Base-by-base conservation (phyloP, 2,113 vertebrate species). In the Microcebus lehilahytsara region DNA sequence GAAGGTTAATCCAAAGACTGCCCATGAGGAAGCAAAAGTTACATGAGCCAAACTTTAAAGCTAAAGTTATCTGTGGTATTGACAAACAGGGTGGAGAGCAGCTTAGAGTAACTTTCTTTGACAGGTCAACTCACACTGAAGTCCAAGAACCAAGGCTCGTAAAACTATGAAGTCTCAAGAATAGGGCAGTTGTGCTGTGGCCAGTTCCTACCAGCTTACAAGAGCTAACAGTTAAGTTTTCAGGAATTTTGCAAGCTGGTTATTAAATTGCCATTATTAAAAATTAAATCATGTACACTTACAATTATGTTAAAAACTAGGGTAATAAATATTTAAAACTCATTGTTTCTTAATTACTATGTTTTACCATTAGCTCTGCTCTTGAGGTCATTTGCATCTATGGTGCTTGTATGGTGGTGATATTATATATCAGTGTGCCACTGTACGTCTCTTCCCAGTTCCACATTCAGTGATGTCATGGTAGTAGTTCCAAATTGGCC, bases 231-330 rank as follows among this genome's bases (percentile, higher is more conserved):
- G 22, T 77, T 60, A 86, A 62, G 58, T 89, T 72, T 60, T 27
- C 11, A 60, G 22, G 53, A 92, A 77, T 92, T 53, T 74, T 91
- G 27, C 75, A 85, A 87, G 20, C 56, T 79, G 27, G 3, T n/a
- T 96, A 16, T 78, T 95, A 95, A 95, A 92, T 6, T 92, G 32
- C 14, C 34, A 64, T 60, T 88, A 84, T 93, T 88, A 92, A 96
- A 89, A 64, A 64, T 78, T 32, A 85, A 74, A 84, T 56, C 88
- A 32, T 46, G 4, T 51, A 71, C 56, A 49, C 46, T 69, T 66
- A 91, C 1, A 30, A 42, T 51, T 67, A 85, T 77, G 37, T 74
- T 77, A 67, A 95, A 62, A 56, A 58, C 22, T 40, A 91, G 69
- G n/a, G 30, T 51, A 62, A 37, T 74, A 53, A 80, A 37, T 94